A percentile compares a stretch with the other conserved stretches of the same genome.
Evolutionary conservation across 2,797 vertebrate genomes (phyloP).

Genomic region (Podarcis siculus): DNA sequence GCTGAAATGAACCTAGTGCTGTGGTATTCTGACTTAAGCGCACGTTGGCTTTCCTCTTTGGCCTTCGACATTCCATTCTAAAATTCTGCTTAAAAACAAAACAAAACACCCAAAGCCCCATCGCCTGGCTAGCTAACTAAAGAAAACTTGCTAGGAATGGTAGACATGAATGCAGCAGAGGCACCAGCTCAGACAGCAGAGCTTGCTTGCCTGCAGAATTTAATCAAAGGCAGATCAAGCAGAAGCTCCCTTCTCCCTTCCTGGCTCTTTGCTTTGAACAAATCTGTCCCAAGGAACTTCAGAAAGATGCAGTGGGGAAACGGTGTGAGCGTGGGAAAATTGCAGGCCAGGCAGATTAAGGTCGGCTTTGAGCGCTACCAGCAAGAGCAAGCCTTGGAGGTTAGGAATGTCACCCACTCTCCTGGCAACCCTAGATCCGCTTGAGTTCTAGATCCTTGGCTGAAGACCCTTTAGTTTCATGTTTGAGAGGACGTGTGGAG

Average conservation of each 20-base stretch:
- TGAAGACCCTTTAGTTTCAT: conserved; percentile 47
- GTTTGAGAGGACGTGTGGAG: conserved; percentile 5
- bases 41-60: not conserved
- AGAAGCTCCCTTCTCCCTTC: not conserved
- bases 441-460: conserved; percentile 27
- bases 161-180: not conserved
- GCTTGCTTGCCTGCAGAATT: not conserved
- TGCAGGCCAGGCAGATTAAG: conserved; percentile 39
- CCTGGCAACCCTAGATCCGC: conserved; percentile 39
- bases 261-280: not conserved
- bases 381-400: conserved; percentile 28
- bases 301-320: conserved; percentile 17
- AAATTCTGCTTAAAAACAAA: not conserved
- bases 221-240: conserved; percentile 13
- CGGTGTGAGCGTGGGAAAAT: conserved; percentile 26
- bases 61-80: not conserved
- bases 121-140: not conserved
- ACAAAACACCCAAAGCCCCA: not conserved
- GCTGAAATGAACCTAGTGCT: too few species aligned
- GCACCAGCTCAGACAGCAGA: not conserved
- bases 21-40: too few species aligned
- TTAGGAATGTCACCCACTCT: conserved; percentile 30
- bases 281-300: not conserved
- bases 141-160: conserved; percentile 17
- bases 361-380: conserved; percentile 45